Conservation (phyloP, 2,888 invertebrate species). For the Melieria omissa region DNA sequence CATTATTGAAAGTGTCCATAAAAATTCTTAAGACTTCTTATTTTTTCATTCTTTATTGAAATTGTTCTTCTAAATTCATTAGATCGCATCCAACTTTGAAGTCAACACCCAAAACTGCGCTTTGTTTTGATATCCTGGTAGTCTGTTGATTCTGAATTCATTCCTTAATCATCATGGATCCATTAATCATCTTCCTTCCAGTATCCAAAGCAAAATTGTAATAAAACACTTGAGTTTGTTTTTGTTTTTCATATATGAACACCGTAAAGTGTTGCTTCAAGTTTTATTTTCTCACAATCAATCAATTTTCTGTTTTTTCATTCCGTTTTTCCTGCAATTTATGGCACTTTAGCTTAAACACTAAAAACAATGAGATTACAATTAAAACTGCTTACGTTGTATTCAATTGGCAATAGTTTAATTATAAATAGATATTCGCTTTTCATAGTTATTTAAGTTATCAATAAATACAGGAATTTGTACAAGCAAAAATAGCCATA, state of each 20-base stretch:
- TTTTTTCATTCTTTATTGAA: no score
- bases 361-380: constrained; percentile 59
- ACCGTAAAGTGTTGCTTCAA: constrained; percentile 34
- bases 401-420: constrained; percentile 9
- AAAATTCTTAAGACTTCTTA: no score
- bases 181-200: background rate
- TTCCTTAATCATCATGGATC: background rate
- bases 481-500: constrained; percentile 22
- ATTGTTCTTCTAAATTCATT: no score
- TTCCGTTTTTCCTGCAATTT: constrained; percentile 40
- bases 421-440: constrained; percentile 17
- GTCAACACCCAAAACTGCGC: background rate
- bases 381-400: constrained; percentile 44
- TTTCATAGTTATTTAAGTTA: constrained; percentile 1
- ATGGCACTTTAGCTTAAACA: constrained; percentile 59
- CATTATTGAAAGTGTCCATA: no score
- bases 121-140: background rate
- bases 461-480: constrained; percentile 30
- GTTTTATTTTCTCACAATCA: constrained; percentile 35
- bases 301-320: constrained; percentile 30
- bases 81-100: no score
- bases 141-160: background rate
- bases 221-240: constrained; percentile 35
- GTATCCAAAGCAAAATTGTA: background rate
- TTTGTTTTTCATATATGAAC: constrained; percentile 42